These are phyloP conservation scores for Pachyramphus minor DNA, from an alignment of 2,113 vertebrate species.

Conservation along the genomic window DNA sequence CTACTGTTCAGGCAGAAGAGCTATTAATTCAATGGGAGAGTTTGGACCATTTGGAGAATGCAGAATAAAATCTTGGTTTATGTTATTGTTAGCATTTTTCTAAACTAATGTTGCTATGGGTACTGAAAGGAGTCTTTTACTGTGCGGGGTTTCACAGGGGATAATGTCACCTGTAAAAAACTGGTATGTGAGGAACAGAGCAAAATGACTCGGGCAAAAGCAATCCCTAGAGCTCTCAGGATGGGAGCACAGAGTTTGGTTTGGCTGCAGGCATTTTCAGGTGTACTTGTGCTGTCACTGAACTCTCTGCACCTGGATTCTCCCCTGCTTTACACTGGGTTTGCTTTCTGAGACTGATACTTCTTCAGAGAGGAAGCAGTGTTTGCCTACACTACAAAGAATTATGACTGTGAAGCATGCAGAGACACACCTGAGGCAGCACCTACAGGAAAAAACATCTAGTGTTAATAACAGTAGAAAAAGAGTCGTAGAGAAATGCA, in stretches of 20 bases:
- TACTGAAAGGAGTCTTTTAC: not conserved
- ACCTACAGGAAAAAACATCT: not conserved
- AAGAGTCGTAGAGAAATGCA: not conserved
- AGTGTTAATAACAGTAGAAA: not conserved
- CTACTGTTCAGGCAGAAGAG: not conserved
- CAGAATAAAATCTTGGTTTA: not conserved
- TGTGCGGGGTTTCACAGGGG: not conserved
- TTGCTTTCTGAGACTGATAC: not conserved
- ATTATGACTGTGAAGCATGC: not conserved
- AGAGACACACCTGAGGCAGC: not conserved
- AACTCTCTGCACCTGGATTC: not conserved
- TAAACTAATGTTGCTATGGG: not conserved
- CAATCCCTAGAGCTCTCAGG: not conserved
- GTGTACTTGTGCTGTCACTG: not conserved
- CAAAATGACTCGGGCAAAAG: not conserved
- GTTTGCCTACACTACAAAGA: not conserved
- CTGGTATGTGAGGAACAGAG: not conserved
- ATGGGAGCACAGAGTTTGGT: not conserved
- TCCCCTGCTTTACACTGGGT: not conserved
- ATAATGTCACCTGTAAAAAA: not conserved
- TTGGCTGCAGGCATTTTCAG: not conserved
- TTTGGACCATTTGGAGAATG: not conserved
- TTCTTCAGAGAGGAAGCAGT: not conserved
- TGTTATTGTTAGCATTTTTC: not conserved
- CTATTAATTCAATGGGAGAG: conserved; percentile 1